A percentile compares a stretch with the other conserved stretches of the same genome.
Conservation (phyloP, 2,113 vertebrate species). For the Octodon degus region DNA sequence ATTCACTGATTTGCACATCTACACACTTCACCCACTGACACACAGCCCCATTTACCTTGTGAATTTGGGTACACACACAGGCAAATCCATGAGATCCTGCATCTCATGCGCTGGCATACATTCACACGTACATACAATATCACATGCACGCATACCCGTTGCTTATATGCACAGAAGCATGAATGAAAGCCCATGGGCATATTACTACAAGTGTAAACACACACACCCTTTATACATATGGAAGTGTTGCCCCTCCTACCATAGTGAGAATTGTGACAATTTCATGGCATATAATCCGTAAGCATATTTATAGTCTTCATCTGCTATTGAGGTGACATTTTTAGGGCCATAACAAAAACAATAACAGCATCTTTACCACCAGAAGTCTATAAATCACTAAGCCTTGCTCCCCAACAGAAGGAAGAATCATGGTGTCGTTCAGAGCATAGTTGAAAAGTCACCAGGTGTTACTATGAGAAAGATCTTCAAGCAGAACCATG, state of each 20-base stretch:
- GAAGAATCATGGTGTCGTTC: conserved; percentile 65
- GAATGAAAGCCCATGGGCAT: not conserved
- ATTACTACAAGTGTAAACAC: not conserved
- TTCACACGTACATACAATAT: not conserved
- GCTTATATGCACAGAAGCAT: not conserved
- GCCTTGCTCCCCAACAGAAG: conserved; percentile 33
- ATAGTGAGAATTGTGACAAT: conserved; percentile 61
- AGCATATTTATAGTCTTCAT: conserved; percentile 87
- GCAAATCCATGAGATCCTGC: not conserved
- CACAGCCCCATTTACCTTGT: not conserved
- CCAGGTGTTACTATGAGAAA: conserved; percentile 6
- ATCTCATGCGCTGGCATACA: not conserved
- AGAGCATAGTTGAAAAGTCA: conserved; percentile 16
- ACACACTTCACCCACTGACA: not conserved
- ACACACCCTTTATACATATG: not conserved
- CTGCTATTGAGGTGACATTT: conserved; percentile 82
- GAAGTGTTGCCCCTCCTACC: not conserved
- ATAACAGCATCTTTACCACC: conserved; percentile 68
- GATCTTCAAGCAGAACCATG: not conserved
- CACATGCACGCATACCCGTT: not conserved
- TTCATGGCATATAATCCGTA: conserved; percentile 82
- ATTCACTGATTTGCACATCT: conserved; percentile 22
- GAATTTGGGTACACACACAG: not conserved
- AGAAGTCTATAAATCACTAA: conserved; percentile 63
- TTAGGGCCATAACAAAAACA: conserved; percentile 77